Conservation (phyloP, 2,113 vertebrate genomes). For the Phylloscopus whistleri region DNA sequence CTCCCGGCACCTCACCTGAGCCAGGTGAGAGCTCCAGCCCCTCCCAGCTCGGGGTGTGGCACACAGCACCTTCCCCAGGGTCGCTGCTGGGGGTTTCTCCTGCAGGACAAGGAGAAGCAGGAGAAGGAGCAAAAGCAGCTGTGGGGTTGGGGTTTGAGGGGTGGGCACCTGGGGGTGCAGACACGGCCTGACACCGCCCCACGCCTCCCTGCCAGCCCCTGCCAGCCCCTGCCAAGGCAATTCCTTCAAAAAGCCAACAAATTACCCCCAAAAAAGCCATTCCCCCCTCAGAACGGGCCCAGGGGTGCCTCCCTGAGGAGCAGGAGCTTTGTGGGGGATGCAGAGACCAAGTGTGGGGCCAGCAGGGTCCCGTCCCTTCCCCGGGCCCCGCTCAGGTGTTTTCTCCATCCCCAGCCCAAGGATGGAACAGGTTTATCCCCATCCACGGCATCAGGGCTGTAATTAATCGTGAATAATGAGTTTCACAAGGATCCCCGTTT, state of each 20-base stretch:
- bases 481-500: background rate
- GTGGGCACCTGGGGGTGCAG: accelerated
- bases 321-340: background rate
- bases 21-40: background rate
- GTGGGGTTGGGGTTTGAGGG: background rate
- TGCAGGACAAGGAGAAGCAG: background rate
- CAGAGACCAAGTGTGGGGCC: background rate
- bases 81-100: background rate
- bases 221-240: background rate
- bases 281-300: accelerated
- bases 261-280: accelerated
- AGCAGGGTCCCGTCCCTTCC: accelerated
- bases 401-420: background rate
- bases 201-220: background rate
- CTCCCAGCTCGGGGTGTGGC: background rate
- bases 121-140: background rate
- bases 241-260: background rate
- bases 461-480: background rate
- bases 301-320: too few species aligned
- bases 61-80: accelerated
- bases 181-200: accelerated
- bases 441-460: background rate
- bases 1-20: background rate
- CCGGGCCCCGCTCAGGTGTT: background rate
- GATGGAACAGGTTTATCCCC: background rate